Conservation (phyloP, 2,888 invertebrate genomes). For the Disparrhopalites patrizii region DNA sequence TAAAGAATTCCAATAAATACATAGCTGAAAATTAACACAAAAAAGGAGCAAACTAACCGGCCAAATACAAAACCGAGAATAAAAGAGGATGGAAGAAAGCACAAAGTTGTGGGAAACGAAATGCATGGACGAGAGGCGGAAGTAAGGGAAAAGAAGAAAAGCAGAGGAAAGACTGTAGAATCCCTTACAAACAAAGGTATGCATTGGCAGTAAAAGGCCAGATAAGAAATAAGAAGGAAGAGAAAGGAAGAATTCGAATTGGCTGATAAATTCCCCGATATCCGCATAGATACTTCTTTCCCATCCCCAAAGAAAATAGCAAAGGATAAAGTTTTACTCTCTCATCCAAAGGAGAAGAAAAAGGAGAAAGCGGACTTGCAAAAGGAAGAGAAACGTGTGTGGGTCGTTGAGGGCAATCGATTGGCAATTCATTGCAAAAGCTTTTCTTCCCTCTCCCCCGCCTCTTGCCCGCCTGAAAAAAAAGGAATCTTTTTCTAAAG, state of each 20-base stretch:
- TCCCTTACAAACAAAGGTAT: no score
- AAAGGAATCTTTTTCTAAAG: no score
- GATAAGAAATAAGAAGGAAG: background rate
- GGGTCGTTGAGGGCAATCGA: slow-evolving; percentile 38
- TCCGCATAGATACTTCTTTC: background rate
- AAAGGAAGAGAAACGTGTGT: slow-evolving; percentile 33
- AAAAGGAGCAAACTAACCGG: no score
- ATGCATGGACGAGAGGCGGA: no score
- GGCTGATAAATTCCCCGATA: slow-evolving; percentile 15
- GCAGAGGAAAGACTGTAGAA: no score
- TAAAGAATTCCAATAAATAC: no score
- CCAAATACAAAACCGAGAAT: no score
- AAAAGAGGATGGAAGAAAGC: no score
- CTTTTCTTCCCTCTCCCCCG: background rate
- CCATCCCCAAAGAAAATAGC: background rate
- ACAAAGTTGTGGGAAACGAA: no score
- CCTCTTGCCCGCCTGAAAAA: background rate
- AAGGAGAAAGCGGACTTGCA: background rate
- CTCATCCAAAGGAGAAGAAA: background rate
- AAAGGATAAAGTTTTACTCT: no score
- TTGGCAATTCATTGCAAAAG: slow-evolving; percentile 36
- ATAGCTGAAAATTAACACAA: no score
- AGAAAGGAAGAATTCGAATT: slow-evolving; percentile 6
- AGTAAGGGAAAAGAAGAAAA: no score
- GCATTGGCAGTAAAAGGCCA: background rate